Percentiles rank a stretch among this genome's conserved stretches.
Conservation (phyloP, 30 jellyfish, hydroid and myxozoan species). For the Chironex yamaguchii region DNA sequence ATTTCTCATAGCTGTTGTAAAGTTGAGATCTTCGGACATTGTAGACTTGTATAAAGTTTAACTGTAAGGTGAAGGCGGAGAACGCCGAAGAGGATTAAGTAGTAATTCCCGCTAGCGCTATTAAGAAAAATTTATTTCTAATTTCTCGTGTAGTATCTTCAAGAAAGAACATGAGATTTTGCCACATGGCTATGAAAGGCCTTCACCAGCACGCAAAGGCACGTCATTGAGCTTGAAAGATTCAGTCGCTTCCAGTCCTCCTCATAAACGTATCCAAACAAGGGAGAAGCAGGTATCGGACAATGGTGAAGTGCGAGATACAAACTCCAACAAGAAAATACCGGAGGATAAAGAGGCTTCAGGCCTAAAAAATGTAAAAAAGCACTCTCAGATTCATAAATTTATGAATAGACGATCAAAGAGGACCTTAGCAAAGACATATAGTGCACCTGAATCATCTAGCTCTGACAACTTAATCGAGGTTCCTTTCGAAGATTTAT, state of each 20-base stretch:
- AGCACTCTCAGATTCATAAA: conserved; percentile 58
- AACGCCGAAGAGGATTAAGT: no score
- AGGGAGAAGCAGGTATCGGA: neutral
- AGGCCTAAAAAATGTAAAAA: conserved; percentile 25
- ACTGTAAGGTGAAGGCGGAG: no score
- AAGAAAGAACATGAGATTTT: neutral
- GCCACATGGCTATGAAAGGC: neutral
- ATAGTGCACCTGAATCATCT: conserved; percentile 51
- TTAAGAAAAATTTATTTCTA: no score
- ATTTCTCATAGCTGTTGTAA: no score
- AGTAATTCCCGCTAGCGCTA: no score
- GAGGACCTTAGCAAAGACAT: conserved; percentile 13
- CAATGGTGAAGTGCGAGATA: conserved; percentile 16
- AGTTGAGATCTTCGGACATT: no score
- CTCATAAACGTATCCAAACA: neutral
- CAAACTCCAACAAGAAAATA: conserved; percentile 27
- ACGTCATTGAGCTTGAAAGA: neutral
- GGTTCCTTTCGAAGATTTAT: conserved; percentile 71
- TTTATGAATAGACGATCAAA: conserved; percentile 51
- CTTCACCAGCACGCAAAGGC: neutral
- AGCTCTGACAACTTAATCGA: conserved; percentile 63
- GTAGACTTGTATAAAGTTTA: no score
- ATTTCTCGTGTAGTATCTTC: no score
- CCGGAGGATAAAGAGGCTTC: neutral
- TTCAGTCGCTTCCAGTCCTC: neutral